A percentile compares a stretch with the other conserved stretches of the same genome.
These are phyloP conservation scores for Geodia barretti DNA, from an alignment of 37 sponge, comb jelly and placozoan genomes.

Conservation along the genomic window DNA sequence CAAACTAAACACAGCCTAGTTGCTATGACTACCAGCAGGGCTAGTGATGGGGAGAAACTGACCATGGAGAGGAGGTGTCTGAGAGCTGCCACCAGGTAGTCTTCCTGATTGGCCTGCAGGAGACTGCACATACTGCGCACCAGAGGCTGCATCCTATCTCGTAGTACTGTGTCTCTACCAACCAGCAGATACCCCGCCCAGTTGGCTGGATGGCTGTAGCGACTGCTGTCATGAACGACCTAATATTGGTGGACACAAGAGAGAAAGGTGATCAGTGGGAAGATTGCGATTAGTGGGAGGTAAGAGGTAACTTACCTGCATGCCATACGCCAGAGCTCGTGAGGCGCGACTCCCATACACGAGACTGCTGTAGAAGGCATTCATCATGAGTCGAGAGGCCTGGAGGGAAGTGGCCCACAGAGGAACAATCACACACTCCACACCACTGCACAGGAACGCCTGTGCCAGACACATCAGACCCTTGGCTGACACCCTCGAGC, in stretches of 20 bases:
- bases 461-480: constrained; percentile 73
- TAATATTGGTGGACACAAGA: constrained; percentile 2
- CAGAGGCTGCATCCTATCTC: constrained; percentile 58
- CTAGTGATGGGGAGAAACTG: no score
- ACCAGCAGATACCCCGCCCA: constrained; percentile 91
- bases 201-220: constrained; percentile 82
- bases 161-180: constrained; percentile 80
- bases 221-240: constrained; percentile 62
- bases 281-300: neutral
- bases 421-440: constrained; percentile 78
- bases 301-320: constrained; percentile 62
- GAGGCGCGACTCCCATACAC: constrained; percentile 76
- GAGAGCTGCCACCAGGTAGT: constrained; percentile 71
- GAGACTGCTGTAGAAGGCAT: constrained; percentile 87
- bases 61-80: constrained; percentile 71
- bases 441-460: constrained; percentile 81
- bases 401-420: constrained; percentile 85
- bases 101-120: constrained; percentile 57
- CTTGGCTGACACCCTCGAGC: constrained; percentile 43
- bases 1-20: no score
- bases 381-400: constrained; percentile 84
- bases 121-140: constrained; percentile 51
- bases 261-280: neutral
- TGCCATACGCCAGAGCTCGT: constrained; percentile 80
- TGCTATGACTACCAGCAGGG: neutral